Conservation (phyloP, 1,140 invertebrate genomes). For the Drosophila ercepeae region DNA sequence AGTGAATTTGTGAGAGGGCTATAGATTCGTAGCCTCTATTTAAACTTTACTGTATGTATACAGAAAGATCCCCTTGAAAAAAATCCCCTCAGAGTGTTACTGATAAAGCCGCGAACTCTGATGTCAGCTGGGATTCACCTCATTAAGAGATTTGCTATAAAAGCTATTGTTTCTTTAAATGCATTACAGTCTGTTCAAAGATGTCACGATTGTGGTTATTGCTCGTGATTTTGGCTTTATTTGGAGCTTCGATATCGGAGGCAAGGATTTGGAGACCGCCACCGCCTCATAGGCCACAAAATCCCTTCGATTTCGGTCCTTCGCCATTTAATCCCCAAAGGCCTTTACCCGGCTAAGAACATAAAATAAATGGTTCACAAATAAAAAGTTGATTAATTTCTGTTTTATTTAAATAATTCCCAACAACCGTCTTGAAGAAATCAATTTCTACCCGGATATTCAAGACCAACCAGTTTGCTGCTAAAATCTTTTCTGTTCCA, state of each 20-base stretch:
- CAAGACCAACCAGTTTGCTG: too few relatives aligned
- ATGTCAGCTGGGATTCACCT: background rate
- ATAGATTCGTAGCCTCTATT: background rate
- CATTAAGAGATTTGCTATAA: background rate
- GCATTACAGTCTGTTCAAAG: background rate
- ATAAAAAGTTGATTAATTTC: background rate
- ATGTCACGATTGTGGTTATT: background rate
- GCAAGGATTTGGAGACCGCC: background rate
- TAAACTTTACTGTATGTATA: background rate
- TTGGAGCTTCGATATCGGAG: background rate
- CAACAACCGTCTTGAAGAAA: background rate
- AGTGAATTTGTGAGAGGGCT: background rate
- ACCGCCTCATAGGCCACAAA: background rate
- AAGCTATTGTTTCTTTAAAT: background rate
- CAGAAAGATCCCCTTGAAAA: background rate
- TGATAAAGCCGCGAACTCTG: background rate
- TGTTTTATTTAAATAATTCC: background rate
- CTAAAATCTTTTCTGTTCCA: background rate
- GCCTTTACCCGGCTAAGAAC: background rate
- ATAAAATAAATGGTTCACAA: background rate
- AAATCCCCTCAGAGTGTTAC: background rate
- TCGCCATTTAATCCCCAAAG: constrained; percentile 6
- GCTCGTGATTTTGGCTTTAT: constrained; percentile 7
- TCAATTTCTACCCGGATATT: too few relatives aligned
- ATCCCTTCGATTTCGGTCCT: background rate